Percentiles rank a stretch among this genome's conserved stretches.
These are phyloP conservation scores for Campoplex capitator DNA, from an alignment of 2,888 invertebrate species.

Conservation along the genomic window DNA sequence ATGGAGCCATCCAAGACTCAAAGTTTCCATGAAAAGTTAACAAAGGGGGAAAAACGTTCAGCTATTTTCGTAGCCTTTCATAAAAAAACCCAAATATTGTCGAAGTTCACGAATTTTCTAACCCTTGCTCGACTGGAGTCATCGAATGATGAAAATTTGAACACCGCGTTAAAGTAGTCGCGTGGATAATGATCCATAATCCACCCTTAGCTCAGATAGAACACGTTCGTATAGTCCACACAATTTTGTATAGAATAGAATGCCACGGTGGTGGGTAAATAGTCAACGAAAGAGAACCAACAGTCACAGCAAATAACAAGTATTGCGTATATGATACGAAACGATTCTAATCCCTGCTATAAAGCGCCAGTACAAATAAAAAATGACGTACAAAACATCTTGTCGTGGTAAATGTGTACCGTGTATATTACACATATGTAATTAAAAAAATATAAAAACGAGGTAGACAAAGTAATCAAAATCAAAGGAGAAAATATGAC, in stretches of 20 bases:
- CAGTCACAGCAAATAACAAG: background rate
- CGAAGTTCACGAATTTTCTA: too few relatives aligned
- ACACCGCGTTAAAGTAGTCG: background rate
- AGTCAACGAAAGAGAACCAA: slow-evolving; percentile 1
- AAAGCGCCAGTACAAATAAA: background rate
- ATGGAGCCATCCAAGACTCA: too few relatives aligned
- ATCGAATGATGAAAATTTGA: background rate
- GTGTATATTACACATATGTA: background rate
- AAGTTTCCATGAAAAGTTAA: too few relatives aligned
- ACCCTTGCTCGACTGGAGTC: background rate
- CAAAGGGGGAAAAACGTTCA: too few relatives aligned
- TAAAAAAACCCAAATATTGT: too few relatives aligned
- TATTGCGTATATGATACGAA: background rate
- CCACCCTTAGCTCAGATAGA: background rate
- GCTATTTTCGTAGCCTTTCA: too few relatives aligned
- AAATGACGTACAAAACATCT: background rate
- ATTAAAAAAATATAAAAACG: background rate
- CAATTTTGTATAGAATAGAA: background rate
- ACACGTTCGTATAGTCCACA: background rate
- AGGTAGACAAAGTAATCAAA: too few relatives aligned
- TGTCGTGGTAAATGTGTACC: too few relatives aligned
- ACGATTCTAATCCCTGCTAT: slow-evolving; percentile 6
- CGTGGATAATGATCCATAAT: background rate
- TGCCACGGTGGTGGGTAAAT: slow-evolving; percentile 7
- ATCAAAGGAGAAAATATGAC: too few relatives aligned